Evolutionary conservation across 2,113 vertebrate genomes (phyloP).

Genomic region (Egretta garzetta): DNA sequence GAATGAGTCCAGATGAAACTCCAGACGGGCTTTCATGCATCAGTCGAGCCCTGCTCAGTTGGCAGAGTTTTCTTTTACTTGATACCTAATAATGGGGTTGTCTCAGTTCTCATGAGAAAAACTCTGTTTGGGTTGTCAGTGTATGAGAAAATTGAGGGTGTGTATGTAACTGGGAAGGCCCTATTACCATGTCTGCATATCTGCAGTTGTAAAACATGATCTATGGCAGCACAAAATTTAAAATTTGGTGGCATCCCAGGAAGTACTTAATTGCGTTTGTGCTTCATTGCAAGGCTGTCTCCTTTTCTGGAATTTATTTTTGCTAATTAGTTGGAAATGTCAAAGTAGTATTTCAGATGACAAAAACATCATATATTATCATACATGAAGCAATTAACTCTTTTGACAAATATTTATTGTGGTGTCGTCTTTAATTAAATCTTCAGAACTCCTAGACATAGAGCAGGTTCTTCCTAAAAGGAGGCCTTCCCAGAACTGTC

Average conservation of each 20-base stretch:
- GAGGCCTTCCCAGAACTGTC: constrained; percentile 8
- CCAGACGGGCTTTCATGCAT: background rate
- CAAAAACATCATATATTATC: constrained; percentile 39
- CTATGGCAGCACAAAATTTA: background rate
- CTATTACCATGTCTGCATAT: constrained; percentile 12
- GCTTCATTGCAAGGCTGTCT: constrained; percentile 54
- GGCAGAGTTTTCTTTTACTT: background rate
- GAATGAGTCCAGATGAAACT: background rate
- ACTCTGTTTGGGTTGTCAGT: background rate
- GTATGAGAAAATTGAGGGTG: constrained; percentile 26
- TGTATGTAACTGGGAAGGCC: background rate
- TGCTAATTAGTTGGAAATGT: constrained; percentile 77
- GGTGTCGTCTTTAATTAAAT: constrained; percentile 38
- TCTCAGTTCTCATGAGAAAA: constrained; percentile 33
- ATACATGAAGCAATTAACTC: constrained; percentile 40
- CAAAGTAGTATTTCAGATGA: constrained; percentile 65
- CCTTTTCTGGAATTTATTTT: constrained; percentile 68
- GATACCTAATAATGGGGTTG: background rate
- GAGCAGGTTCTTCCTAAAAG: constrained; percentile 9
- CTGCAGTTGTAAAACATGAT: constrained; percentile 19
- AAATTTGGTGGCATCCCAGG: constrained; percentile 42
- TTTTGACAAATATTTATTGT: constrained; percentile 62
- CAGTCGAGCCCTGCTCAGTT: background rate
- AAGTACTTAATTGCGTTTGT: constrained; percentile 49
- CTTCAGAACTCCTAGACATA: background rate